Percentiles rank a stretch among this genome's conserved stretches.
Evolutionary conservation across 2,888 invertebrate genomes (phyloP).

Genomic region (Dynastes hyllus): DNA sequence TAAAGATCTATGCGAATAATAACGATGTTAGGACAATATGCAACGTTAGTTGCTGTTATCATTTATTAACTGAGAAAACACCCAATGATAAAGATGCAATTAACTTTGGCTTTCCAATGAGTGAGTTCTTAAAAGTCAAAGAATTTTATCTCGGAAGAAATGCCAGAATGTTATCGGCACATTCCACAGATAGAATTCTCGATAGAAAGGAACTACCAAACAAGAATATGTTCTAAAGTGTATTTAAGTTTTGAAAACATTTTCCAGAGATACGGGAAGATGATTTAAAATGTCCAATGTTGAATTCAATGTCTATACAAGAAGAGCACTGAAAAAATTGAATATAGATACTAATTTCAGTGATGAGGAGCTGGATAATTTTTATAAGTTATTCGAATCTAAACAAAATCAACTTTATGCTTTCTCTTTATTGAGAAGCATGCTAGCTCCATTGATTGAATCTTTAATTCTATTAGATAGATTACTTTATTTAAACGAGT

Average conservation of each 20-base stretch:
- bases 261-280: no score
- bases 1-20: constrained; percentile 79
- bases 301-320: constrained; percentile 81
- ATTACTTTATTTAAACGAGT: constrained; percentile 83
- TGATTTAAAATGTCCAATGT: constrained; percentile 71
- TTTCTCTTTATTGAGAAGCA: constrained; percentile 85
- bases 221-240: constrained; percentile 81
- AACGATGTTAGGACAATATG: constrained; percentile 77
- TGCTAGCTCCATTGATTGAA: constrained; percentile 87
- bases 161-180: constrained; percentile 90
- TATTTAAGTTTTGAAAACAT: no score
- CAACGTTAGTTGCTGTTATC: constrained; percentile 94
- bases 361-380: constrained; percentile 69
- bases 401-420: constrained; percentile 77
- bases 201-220: constrained; percentile 75
- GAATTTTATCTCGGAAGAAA: constrained; percentile 79
- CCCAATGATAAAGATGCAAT: constrained; percentile 41
- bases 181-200: constrained; percentile 83
- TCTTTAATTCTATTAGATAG: constrained; percentile 88
- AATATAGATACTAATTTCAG: constrained; percentile 73
- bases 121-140: constrained; percentile 74
- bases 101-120: constrained; percentile 79
- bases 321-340: constrained; percentile 78
- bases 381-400: constrained; percentile 68
- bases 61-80: constrained; percentile 80